Evolutionary conservation across 2,797 vertebrate genomes (phyloP).

Genomic region (Sarcoramphus papa): DNA sequence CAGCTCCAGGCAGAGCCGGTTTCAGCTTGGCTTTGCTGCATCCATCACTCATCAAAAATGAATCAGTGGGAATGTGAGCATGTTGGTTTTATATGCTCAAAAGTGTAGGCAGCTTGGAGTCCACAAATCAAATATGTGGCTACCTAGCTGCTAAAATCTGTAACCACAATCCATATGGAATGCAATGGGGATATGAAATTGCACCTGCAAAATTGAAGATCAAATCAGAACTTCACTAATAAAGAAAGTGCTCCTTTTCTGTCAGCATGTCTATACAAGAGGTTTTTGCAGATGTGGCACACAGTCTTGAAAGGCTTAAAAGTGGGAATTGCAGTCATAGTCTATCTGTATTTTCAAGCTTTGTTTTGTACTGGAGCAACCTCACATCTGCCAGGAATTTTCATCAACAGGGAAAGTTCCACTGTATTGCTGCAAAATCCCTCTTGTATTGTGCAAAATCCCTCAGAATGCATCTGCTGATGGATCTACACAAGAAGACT

Average conservation of each 20-base stretch:
- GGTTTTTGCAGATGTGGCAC: background rate
- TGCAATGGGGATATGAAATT: background rate
- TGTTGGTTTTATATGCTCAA: background rate
- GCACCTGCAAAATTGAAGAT: background rate
- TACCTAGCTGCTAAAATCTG: background rate
- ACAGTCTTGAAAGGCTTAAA: background rate
- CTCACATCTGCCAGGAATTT: background rate
- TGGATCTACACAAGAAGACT: conserved; percentile 23
- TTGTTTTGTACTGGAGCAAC: background rate
- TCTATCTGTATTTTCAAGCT: background rate
- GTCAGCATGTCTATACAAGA: background rate
- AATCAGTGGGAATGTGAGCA: background rate
- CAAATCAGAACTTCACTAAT: background rate
- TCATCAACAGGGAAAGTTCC: background rate
- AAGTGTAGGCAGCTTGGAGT: background rate
- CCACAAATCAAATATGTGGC: background rate
- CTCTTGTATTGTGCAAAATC: background rate
- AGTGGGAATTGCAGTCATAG: background rate
- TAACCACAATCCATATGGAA: background rate
- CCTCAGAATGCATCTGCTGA: conserved; percentile 20
- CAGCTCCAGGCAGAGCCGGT: background rate
- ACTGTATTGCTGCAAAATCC: background rate
- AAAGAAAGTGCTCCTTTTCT: background rate
- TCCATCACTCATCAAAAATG: background rate
- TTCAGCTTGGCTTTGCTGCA: background rate